Conservation (phyloP, 2,888 invertebrate species). For the Agrotis ipsilon region DNA sequence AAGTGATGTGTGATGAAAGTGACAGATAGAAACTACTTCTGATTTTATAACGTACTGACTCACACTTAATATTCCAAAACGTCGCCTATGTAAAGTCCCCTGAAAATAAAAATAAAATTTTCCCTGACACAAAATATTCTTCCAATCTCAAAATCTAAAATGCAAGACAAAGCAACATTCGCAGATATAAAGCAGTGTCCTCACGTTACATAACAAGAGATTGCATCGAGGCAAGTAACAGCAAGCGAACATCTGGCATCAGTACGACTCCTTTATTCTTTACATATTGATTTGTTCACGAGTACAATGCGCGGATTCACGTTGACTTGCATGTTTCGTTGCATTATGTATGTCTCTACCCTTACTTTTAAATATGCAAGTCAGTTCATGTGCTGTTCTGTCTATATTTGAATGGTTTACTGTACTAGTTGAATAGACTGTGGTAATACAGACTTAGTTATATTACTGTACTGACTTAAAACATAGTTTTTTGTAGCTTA, state of each 20-base stretch:
- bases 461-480: slow-evolving; percentile 10
- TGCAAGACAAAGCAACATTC: not conserved
- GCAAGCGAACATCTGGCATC: slow-evolving; percentile 6
- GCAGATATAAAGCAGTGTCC: not conserved
- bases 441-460: too few species aligned
- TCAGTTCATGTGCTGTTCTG: not conserved
- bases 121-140: not conserved
- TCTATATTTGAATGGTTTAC: not conserved
- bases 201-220: not conserved
- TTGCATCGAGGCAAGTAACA: too few species aligned
- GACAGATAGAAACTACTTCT: too few species aligned
- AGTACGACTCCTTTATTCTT: slow-evolving; percentile 13
- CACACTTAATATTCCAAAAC: too few species aligned
- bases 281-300: slow-evolving; percentile 36
- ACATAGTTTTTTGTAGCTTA: not conserved
- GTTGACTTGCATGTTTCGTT: slow-evolving; percentile 33
- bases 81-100: too few species aligned
- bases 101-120: not conserved
- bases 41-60: too few species aligned
- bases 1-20: too few species aligned
- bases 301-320: slow-evolving; percentile 8
- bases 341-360: slow-evolving; percentile 40
- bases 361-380: slow-evolving; percentile 22
- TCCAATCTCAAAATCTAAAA: not conserved
- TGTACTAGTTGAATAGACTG: not conserved